Evolutionary conservation across 2,888 invertebrate genomes (phyloP).

Genomic region (Serrognathus titanus): DNA sequence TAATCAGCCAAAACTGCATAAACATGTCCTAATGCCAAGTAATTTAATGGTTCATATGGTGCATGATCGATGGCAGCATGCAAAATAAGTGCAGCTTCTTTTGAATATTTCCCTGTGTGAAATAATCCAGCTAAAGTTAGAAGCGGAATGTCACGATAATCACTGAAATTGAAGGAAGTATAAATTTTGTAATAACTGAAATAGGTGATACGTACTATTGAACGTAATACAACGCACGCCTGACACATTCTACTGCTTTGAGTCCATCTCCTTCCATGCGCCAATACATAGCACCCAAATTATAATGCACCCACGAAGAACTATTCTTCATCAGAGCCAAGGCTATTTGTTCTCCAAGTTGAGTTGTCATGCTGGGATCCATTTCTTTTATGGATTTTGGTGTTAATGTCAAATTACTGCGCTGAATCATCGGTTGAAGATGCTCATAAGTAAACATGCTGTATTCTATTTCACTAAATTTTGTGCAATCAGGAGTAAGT

Average conservation of each 20-base stretch:
- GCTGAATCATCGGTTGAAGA: slow-evolving; percentile 55
- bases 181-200: not conserved
- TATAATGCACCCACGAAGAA: slow-evolving; percentile 76
- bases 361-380: slow-evolving; percentile 44
- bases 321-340: slow-evolving; percentile 61
- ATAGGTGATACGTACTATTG: slow-evolving; percentile 53
- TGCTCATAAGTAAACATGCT: slow-evolving; percentile 65
- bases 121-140: slow-evolving; percentile 71
- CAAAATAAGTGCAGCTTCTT: slow-evolving; percentile 70
- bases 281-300: slow-evolving; percentile 78
- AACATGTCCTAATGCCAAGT: slow-evolving; percentile 70
- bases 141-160: slow-evolving; percentile 68
- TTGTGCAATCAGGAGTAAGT: slow-evolving; percentile 39
- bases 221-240: slow-evolving; percentile 71
- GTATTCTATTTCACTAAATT: slow-evolving; percentile 57
- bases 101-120: slow-evolving; percentile 59
- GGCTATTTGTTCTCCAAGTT: slow-evolving; percentile 63
- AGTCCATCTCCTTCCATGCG: slow-evolving; percentile 68
- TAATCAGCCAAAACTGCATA: slow-evolving; percentile 69
- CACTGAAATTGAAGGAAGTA: slow-evolving; percentile 48
- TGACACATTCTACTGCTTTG: slow-evolving; percentile 76
- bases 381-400: slow-evolving; percentile 54
- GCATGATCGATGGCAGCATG: slow-evolving; percentile 72
- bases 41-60: slow-evolving; percentile 57
- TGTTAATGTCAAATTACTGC: slow-evolving; percentile 51